Evolutionary conservation across 1,140 invertebrate genomes (phyloP), one percentile per base, ranked within the genome.

Genomic region (Gryon sp.): DNA sequence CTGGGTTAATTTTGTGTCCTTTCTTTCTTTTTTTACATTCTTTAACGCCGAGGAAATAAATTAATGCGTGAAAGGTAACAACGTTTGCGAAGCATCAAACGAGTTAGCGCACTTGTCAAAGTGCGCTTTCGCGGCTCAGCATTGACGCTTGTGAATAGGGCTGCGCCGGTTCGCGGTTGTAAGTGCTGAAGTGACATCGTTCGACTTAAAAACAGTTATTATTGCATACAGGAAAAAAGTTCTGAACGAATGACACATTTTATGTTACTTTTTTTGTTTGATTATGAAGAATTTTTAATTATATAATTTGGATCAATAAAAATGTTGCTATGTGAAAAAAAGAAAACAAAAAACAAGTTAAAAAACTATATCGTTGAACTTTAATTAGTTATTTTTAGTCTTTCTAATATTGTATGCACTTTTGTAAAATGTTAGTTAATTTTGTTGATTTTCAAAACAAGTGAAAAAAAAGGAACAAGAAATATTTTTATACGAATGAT

Each of bases 81-180:
- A 34, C 41, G 43, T 76, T 76, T 52, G 65, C 66, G 60, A n/a
- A 60, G 40, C 9, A 52, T 65, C 22, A 69, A 78, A 66, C 57
- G 68, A 57, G 57, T 65, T 72, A 68, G 26, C 46, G 36, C 20
- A 36, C 69, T 73, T 48, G 40, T 69, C 38, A 22, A 57, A 57
- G 72, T 28, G 41, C 24, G 65, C 28, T 36, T 43, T 59, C 24
- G 53, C 40, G 55, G 32, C 12, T 30, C 19, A 63, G 53, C 52
- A 70, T 62, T 57, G 46, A 62, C 36, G 65, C 60, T 43, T 69
- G 52, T 62, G 68, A 68, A 79, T 75, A 12, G 18, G 7, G 9
- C 20, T 34, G 14, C 11, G 4, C 34, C 48, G 63, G 24, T 32
- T 34, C 19, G 18, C 16, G 32, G n/a, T 9, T n/a, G 9, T 65